These are phyloP conservation scores for Baryphthengus martii DNA, from an alignment of 2,113 vertebrate genomes.

Conservation along the genomic window DNA sequence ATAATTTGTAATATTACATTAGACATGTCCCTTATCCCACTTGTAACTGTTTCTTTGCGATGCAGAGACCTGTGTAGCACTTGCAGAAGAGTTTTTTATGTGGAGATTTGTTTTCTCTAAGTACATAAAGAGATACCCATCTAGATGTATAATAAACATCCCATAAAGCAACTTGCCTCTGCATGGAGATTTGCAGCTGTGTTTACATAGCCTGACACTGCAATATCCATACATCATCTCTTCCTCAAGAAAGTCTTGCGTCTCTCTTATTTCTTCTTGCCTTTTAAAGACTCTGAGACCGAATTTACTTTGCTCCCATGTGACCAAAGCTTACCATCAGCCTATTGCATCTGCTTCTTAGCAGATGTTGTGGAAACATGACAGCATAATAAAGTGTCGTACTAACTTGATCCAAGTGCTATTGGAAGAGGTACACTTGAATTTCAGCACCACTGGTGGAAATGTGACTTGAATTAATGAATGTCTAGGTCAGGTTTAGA, in stretches of 20 bases:
- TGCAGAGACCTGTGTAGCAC: neutral
- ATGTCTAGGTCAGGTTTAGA: neutral
- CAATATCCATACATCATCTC: neutral
- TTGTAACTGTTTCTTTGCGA: neutral
- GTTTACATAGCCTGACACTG: conserved; percentile 24
- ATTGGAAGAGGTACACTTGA: neutral
- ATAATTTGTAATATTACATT: neutral
- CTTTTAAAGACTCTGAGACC: neutral
- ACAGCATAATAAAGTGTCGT: neutral
- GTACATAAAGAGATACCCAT: conserved; percentile 49
- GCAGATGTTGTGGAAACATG: conserved; percentile 13
- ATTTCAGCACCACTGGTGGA: neutral
- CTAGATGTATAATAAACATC: conserved; percentile 54
- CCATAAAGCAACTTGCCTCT: conserved; percentile 45
- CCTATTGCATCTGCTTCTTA: neutral
- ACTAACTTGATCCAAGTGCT: neutral
- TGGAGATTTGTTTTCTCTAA: conserved; percentile 38
- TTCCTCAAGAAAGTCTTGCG: neutral
- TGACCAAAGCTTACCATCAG: neutral
- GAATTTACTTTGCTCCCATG: neutral
- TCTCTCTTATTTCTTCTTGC: conserved; percentile 32
- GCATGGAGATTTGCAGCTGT: conserved; percentile 41
- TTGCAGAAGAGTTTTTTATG: conserved; percentile 21
- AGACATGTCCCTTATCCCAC: neutral
- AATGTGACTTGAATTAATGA: neutral